Conservation (phyloP, 1,140 invertebrate species). For the Cyclina sinensis region DNA sequence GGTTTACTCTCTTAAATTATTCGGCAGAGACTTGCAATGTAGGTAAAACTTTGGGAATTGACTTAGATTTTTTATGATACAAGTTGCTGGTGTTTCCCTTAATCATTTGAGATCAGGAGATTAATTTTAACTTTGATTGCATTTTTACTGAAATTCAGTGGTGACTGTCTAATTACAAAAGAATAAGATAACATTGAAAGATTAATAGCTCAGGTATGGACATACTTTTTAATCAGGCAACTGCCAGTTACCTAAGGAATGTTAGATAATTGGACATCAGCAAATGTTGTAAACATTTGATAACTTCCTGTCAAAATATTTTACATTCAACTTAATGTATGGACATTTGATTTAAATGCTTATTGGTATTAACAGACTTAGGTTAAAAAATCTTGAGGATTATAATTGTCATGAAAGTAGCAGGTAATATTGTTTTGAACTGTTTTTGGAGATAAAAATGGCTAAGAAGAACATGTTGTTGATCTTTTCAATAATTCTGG, state of each 20-base stretch:
- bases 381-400: background rate
- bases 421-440: background rate
- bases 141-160: too few species aligned
- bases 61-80: too few species aligned
- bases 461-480: too few species aligned
- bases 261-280: conserved; percentile 17
- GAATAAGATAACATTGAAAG: background rate
- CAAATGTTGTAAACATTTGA: conserved; percentile 24
- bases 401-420: conserved; percentile 1
- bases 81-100: too few species aligned
- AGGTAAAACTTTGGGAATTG: too few species aligned
- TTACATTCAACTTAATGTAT: background rate
- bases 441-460: too few species aligned
- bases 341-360: background rate
- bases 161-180: too few species aligned
- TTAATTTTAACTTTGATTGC: too few species aligned
- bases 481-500: too few species aligned
- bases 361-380: background rate
- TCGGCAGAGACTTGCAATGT: too few species aligned
- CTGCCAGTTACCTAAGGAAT: conserved; percentile 11
- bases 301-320: conserved; percentile 19
- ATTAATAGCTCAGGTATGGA: background rate
- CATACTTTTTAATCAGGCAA: conserved; percentile 7
- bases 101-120: too few species aligned
- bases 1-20: too few species aligned